Percentiles rank a stretch among this genome's conserved stretches.
These are phyloP conservation scores for Mongoloraphidia duomilia DNA, from an alignment of 2,888 invertebrate species.

Conservation along the genomic window DNA sequence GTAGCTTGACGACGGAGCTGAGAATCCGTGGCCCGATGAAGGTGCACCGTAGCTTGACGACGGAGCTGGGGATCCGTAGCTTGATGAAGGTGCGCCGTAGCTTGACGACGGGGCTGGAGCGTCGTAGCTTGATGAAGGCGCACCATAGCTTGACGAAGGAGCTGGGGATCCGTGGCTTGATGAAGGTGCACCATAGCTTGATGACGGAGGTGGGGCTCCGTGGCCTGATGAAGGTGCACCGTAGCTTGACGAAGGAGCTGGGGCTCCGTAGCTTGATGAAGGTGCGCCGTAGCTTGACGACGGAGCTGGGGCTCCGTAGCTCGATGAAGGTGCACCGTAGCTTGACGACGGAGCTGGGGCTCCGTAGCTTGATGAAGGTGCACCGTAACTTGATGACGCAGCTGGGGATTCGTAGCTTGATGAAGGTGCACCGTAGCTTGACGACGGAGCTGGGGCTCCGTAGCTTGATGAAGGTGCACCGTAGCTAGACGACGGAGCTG, in stretches of 20 bases:
- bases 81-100: slow-evolving; percentile 13
- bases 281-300: slow-evolving; percentile 16
- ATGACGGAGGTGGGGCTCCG: slow-evolving; percentile 2
- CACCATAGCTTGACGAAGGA: slow-evolving; percentile 12
- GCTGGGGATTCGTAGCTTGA: slow-evolving; percentile 9
- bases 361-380: slow-evolving; percentile 10
- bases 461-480: slow-evolving; percentile 11
- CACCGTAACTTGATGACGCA: too few species aligned
- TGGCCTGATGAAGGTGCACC: slow-evolving; percentile 4
- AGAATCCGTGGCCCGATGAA: slow-evolving; percentile 6
- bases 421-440: slow-evolving; percentile 7
- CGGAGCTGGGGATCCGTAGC: slow-evolving; percentile 8
- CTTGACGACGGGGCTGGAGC: slow-evolving; percentile 11
- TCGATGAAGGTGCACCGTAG: slow-evolving; percentile 10
- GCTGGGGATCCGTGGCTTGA: slow-evolving; percentile 6
- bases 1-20: slow-evolving; percentile 3
- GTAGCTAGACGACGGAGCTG: slow-evolving; percentile 13
- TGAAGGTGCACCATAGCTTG: slow-evolving; percentile 10
- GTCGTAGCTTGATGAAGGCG: slow-evolving; percentile 4
- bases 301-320: slow-evolving; percentile 8
- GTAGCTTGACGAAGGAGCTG: slow-evolving; percentile 12
- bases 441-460: slow-evolving; percentile 1
- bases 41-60: neutral
- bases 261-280: slow-evolving; percentile 12
- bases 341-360: slow-evolving; percentile 11